These are phyloP conservation scores for Gobio occitaniae DNA, from an alignment of 2,797 vertebrate species.

Conservation along the genomic window DNA sequence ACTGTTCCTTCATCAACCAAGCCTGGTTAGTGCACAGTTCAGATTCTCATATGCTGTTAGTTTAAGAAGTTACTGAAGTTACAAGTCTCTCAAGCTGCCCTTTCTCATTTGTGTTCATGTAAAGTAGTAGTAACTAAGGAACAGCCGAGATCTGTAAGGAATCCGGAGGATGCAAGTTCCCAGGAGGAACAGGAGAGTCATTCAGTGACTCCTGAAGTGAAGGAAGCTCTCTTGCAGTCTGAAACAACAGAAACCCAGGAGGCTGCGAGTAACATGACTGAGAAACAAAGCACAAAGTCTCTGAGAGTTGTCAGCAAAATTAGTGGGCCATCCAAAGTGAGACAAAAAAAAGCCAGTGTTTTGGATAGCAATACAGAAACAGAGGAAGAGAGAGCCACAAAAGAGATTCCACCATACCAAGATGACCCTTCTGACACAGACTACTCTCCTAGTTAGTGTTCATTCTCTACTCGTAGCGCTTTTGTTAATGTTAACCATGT, in stretches of 20 bases:
- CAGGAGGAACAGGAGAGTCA: slow-evolving; percentile 58
- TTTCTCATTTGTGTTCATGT: slow-evolving; percentile 27
- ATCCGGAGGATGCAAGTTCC: slow-evolving; percentile 54
- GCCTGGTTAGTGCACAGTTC: slow-evolving; percentile 73
- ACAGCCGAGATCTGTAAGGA: slow-evolving; percentile 57
- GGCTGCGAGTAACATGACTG: slow-evolving; percentile 40
- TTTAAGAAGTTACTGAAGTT: background rate
- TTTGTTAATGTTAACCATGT: background rate
- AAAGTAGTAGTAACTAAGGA: slow-evolving; percentile 63
- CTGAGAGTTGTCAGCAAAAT: slow-evolving; percentile 33
- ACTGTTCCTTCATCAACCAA: slow-evolving; percentile 62
- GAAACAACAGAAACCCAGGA: slow-evolving; percentile 52
- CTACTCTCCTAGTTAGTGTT: slow-evolving; percentile 78
- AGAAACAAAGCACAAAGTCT: slow-evolving; percentile 35
- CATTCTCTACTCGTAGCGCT: background rate
- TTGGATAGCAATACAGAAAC: slow-evolving; percentile 44
- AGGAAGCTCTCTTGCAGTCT: slow-evolving; percentile 52
- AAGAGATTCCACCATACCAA: slow-evolving; percentile 67
- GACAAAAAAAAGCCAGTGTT: slow-evolving; percentile 59
- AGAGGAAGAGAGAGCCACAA: slow-evolving; percentile 59
- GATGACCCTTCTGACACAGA: slow-evolving; percentile 77
- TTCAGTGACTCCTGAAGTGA: slow-evolving; percentile 1
- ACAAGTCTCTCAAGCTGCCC: background rate
- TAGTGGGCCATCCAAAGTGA: slow-evolving; percentile 57
- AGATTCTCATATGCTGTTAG: background rate